Conservation (phyloP, 2,113 vertebrate genomes). For the Microcebus griseorufus region DNA sequence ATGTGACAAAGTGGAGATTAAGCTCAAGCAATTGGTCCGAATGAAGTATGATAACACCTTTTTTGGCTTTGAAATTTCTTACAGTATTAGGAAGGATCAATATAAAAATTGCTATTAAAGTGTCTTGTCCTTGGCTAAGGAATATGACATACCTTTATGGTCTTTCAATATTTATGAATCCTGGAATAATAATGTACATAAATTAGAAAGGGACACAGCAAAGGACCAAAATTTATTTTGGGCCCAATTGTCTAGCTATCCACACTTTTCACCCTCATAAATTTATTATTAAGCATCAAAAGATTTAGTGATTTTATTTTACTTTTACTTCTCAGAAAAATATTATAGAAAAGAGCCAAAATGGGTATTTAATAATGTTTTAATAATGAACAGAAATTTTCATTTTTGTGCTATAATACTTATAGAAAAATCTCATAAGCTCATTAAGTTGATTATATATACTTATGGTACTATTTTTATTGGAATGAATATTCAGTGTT, state of each 20-base stretch:
- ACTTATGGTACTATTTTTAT: slow-evolving; percentile 21
- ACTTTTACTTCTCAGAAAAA: slow-evolving; percentile 36
- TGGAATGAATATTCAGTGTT: slow-evolving; percentile 6
- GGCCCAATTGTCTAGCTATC: background rate
- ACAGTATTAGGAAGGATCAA: background rate
- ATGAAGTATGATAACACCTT: background rate
- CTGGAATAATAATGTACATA: background rate
- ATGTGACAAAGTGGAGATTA: background rate
- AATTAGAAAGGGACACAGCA: background rate
- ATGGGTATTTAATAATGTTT: slow-evolving; percentile 22
- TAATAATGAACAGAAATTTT: slow-evolving; percentile 39
- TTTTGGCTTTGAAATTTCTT: background rate
- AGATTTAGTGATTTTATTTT: background rate
- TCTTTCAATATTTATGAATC: background rate
- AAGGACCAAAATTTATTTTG: slow-evolving; percentile 25
- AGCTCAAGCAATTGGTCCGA: background rate
- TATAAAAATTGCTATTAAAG: background rate
- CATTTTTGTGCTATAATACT: background rate
- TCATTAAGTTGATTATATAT: background rate
- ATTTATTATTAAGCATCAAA: slow-evolving; percentile 26
- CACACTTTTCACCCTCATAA: background rate
- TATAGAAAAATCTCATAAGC: background rate
- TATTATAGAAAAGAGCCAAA: slow-evolving; percentile 9
- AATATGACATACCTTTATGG: background rate
- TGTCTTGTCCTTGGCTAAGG: background rate